Percentiles rank a stretch among this genome's conserved stretches.
Evolutionary conservation across 2,113 vertebrate genomes (phyloP).

Genomic region (Rhinolophus sinicus): DNA sequence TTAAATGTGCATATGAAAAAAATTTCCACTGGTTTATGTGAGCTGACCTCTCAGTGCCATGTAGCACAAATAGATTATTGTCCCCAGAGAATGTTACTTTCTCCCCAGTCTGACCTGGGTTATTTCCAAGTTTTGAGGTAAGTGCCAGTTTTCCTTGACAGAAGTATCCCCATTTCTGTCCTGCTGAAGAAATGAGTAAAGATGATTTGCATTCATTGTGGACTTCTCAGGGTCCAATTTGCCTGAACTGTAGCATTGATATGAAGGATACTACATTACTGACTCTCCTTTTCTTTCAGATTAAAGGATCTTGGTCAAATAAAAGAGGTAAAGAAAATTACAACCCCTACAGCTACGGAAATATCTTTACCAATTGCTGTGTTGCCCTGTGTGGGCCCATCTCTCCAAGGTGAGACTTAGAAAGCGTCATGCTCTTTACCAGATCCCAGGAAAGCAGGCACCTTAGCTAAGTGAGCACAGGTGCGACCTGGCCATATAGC

Average conservation of each 20-base stretch:
- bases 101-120: background rate
- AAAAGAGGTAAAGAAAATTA: slow-evolving; percentile 99
- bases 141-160: background rate
- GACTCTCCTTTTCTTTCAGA: slow-evolving; percentile 87
- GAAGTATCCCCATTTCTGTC: background rate
- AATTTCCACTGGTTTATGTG: background rate
- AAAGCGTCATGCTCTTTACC: rapidly evolving
- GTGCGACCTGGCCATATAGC: no score
- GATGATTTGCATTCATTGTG: background rate
- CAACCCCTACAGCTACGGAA: slow-evolving; percentile 98
- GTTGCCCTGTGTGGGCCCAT: slow-evolving; percentile 97
- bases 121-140: background rate
- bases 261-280: background rate
- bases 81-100: background rate
- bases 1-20: background rate
- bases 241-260: background rate
- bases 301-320: slow-evolving; percentile 99
- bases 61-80: background rate
- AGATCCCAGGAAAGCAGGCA: background rate
- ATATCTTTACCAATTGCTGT: slow-evolving; percentile 97
- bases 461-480: background rate
- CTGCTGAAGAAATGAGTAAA: background rate
- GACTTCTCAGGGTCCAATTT: rapidly evolving
- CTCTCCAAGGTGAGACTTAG: slow-evolving; percentile 92
- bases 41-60: background rate